Base-by-base conservation (phyloP, 2,113 vertebrate genomes). In the Octodon degus region DNA sequence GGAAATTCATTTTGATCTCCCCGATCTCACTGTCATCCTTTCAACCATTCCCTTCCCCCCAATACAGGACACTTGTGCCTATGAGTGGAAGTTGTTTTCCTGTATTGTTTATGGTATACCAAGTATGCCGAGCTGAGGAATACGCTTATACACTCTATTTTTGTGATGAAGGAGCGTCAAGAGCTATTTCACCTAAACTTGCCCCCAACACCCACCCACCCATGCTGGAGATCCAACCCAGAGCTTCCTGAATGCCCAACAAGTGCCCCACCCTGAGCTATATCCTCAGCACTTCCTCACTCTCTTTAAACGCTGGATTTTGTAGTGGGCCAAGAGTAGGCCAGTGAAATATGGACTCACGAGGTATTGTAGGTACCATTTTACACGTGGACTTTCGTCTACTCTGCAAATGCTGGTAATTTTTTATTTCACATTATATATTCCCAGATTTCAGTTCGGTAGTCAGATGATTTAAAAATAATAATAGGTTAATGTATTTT, bases 1-100 rank as follows among this genome's bases (percentile, higher is more conserved):
- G 43, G 27, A 90, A 58, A 79, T 84, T 87, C 68, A 50, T 89
- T 91, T 91, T 80, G 82, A 70, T 88, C 63, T 94, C 25, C 34
- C 58, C 22, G 17, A 60, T 74, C 37, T 58, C n/a, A 84, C 43
- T 79, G 37, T 91, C 68, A 82, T 84, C 25, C 92, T 92, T 97
- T 87, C 53, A 50, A 27, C 47, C 74, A 80, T 88, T 91, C 32
- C 25, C 70, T 67, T 55, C 27, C 13, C 9, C 16, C 3, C 30
- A 72, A 67, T 34, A 82, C 58, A 93, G 58, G 94, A 86, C 9
- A 63, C 32, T 86, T 89, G 20, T 70, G 58, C 20, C 72, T n/a
- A 53, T 14, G 32, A 81, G 4, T 47, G 55, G 63, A 79, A 32
- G 27, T 20, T 74, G 43, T 72, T 91, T 82, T 74, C 40, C 34